Evolutionary conservation across 2,797 vertebrate genomes (phyloP), one percentile per base, ranked within the genome.

Genomic region (Phoxinus dragarum): DNA sequence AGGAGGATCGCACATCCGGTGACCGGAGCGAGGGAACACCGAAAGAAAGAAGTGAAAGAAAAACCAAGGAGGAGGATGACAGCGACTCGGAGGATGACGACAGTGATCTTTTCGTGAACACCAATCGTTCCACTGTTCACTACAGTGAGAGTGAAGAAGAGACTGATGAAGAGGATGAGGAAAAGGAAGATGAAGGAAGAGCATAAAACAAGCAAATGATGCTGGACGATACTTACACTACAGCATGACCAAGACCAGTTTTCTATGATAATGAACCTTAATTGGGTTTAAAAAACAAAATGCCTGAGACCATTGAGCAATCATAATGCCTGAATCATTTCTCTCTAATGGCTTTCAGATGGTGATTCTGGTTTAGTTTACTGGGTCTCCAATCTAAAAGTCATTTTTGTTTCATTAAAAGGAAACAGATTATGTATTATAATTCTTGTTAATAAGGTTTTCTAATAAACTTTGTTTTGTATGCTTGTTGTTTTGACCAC

Each of bases 101-200:
- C 68, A 93, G 95, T 0, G 97, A 97, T 88, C 94, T 98, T 56
- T 98, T 98, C 83, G 97, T 98, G 16, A 98, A 98, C 93, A 98
- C 96, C 56, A 98, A 98, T 89, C 96, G 95, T 54, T 89, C 91
- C 19, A 95, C 96, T 74, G 96, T 94, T 81, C 93, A 94, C 61
- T 97, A 96, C 89, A 96, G 93, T 0, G 96, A 97, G 85, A 97
- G 97, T 66, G 94, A 95, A 19, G 94, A 94, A 49, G 92, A 93
- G 9, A 80, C 80, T 0, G 94, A 95, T 38, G 93, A 94, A 1
- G 93, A 3, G 84, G 27, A 34, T 1, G 90, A 92, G 2, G 87
- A 89, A 0, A 36, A 76, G 0, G 89, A 92, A 1, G 92, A 94
- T 0, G 88, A 94, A 36, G 47, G 89, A 92, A 4, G 86, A 87